Conservation (phyloP, 2,113 vertebrate species). For the Tauraco erythrolophus region DNA sequence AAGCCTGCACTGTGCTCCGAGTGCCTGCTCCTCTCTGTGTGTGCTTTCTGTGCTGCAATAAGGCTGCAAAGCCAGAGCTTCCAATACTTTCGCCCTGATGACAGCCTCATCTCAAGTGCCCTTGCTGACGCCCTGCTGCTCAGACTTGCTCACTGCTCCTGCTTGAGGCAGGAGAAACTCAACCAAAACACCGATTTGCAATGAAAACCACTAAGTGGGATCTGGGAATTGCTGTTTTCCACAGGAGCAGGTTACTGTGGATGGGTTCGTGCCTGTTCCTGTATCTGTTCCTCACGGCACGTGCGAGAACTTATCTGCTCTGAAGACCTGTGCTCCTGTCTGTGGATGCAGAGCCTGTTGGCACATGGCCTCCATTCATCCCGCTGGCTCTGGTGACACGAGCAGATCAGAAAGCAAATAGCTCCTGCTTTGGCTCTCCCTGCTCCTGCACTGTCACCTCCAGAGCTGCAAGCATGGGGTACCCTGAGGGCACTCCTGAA, state of each 20-base stretch:
- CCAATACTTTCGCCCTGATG: not conserved
- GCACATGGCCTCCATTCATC: not conserved
- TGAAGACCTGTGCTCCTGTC: rapidly evolving
- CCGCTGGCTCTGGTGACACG: not conserved
- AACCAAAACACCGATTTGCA: not conserved
- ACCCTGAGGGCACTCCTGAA: not conserved
- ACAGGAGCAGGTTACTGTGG: not conserved
- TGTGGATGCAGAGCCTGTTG: not conserved
- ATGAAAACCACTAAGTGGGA: not conserved
- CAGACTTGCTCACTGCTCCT: not conserved
- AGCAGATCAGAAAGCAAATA: not conserved
- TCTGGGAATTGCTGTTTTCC: not conserved
- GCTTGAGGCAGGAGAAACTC: not conserved
- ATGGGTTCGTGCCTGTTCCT: not conserved
- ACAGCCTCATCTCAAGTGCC: not conserved
- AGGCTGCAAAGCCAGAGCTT: not conserved
- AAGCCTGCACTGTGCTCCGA: not conserved
- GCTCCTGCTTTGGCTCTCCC: not conserved
- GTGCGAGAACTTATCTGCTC: rapidly evolving
- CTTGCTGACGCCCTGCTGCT: not conserved
- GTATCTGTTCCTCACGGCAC: not conserved
- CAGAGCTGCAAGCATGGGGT: not conserved
- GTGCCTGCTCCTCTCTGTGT: rapidly evolving
- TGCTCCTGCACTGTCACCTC: not conserved
- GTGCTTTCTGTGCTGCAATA: not conserved